Evolutionary conservation across 1,140 invertebrate genomes (phyloP), one percentile per base, ranked within the genome.

Genomic region (Cotesia chilonis): DNA sequence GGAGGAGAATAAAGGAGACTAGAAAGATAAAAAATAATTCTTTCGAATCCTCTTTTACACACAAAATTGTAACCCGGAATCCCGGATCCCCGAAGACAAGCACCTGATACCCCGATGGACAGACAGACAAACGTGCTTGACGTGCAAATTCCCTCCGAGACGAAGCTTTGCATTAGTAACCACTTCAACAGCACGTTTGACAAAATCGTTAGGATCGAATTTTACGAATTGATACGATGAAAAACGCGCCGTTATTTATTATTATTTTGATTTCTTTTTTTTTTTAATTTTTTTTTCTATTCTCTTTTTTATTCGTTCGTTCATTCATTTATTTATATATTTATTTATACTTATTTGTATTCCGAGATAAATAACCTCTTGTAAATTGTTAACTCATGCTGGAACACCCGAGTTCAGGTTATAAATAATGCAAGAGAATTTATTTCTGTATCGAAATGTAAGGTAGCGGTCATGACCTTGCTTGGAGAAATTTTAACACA

Each of bases 111-210:
- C 67, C 57, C 47, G 38, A 69, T 38, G 60, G 71, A 66, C 38
- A 59, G 35, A 20, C 28, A 36, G 55, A 74, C 41, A 71, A 57
- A 75, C 74, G 74, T 75, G 72, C 41, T 54, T 47, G 67, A 72
- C 70, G 28, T 72, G 57, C 61, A 41, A 70, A 74, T 51, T 41
- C 28, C 51, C 57, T 63, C 35, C 41, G 37, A 51, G 38, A 74
- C 71, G 70, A 72, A 70, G 38, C 68, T 74, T 74, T 74, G 72
- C 68, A 76, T 76, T 74, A 74, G 72, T 76, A 74, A 74, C 37
- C 51, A 69, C 20, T 57, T 38, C 51, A 17, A 37, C 41, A 47
- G 41, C 20, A 7, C 68, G 9, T 59, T 68, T 68, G 47, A 61
- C 64, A 57, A 63, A 69, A 68, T 70, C 12, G 14, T 74, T 54